Evolutionary conservation across 2,888 invertebrate genomes (phyloP).

Genomic region (Caenorhabditis wallacei): DNA sequence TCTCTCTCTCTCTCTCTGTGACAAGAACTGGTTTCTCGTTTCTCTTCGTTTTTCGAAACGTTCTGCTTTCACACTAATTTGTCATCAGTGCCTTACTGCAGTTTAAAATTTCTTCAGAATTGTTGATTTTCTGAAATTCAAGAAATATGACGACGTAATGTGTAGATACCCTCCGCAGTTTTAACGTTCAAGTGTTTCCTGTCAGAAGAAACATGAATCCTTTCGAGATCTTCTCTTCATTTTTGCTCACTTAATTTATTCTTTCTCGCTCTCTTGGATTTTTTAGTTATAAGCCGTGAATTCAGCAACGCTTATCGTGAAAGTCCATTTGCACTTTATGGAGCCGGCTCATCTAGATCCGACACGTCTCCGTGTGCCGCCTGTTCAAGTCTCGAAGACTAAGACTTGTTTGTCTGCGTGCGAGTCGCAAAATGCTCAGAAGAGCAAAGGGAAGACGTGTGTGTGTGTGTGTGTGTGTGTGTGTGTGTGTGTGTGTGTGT

Average conservation of each 20-base stretch:
- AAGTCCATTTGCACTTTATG: conserved; percentile 50
- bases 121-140: background rate
- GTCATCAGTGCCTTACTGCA: background rate
- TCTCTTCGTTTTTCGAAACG: conserved; percentile 2
- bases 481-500: conserved; percentile 2
- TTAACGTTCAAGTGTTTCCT: no score
- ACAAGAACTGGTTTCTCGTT: background rate
- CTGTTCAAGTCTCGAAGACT: conserved; percentile 19
- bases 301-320: conserved; percentile 20
- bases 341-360: conserved; percentile 33
- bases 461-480: no score
- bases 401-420: conserved; percentile 32
- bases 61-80: conserved; percentile 44
- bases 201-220: no score
- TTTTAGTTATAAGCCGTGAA: conserved; percentile 32
- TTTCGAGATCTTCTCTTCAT: no score
- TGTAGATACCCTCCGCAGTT: background rate
- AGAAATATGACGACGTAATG: background rate
- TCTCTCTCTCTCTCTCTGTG: no score
- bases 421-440: conserved; percentile 35
- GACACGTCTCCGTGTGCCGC: background rate
- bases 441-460: conserved; percentile 19
- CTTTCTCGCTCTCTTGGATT: background rate
- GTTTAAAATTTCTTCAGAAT: background rate
- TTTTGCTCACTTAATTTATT: background rate